phyloP scores from a whole-genome alignment of 2,797 vertebrate species.

The Ambastaia sidthimunki region DNA sequence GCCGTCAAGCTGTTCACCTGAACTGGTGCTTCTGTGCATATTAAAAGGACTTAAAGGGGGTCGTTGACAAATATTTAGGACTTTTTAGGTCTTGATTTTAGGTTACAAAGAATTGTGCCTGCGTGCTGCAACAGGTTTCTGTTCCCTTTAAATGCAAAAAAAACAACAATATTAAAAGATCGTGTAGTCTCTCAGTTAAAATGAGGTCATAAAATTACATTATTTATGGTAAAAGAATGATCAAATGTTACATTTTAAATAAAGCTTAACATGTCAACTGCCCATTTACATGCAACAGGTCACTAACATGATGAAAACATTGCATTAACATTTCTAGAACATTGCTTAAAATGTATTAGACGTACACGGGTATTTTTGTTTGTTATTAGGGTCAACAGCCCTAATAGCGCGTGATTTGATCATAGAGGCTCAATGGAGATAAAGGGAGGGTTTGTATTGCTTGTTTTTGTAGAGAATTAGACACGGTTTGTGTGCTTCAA shows the following conservation, averaged over 20 bases:
- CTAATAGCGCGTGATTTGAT: background rate
- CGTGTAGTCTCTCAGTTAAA: no score
- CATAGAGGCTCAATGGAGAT: background rate
- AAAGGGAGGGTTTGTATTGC: slow-evolving; percentile 10
- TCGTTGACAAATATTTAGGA: background rate
- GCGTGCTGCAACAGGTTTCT: background rate
- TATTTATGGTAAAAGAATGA: background rate
- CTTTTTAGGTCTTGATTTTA: background rate
- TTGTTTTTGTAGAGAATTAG: slow-evolving; percentile 39
- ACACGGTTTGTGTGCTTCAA: slow-evolving; percentile 10
- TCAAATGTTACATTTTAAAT: background rate
- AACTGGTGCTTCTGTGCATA: background rate
- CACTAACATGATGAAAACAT: background rate
- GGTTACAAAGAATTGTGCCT: background rate
- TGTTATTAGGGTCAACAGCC: slow-evolving; percentile 1
- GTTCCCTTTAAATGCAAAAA: no score
- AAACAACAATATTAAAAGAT: no score
- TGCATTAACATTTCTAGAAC: background rate
- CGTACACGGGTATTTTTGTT: background rate
- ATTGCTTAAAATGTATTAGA: background rate
- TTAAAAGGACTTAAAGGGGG: background rate
- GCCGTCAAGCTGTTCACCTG: background rate
- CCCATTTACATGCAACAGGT: background rate
- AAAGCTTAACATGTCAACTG: background rate
- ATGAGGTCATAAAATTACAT: background rate